Percentiles rank a stretch among this genome's conserved stretches.
Conservation (phyloP, 2,797 vertebrate genomes). For the Moxostoma hubbsi region DNA sequence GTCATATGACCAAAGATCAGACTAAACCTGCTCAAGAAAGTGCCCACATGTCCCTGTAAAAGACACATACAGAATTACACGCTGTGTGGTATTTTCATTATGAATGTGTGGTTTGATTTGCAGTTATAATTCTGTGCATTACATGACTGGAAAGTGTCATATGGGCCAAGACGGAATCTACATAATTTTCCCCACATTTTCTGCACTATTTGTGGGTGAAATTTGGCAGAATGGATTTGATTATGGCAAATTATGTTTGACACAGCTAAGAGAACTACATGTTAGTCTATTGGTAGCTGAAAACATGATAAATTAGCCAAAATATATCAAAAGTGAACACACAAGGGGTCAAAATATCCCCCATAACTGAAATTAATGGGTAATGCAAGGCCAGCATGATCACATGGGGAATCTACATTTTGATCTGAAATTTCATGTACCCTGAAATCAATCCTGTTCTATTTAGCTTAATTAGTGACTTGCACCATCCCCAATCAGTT, state of each 20-base stretch:
- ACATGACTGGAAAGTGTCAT: conserved; percentile 56
- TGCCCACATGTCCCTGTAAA: conserved; percentile 24
- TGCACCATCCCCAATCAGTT: no score
- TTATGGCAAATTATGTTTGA: not conserved
- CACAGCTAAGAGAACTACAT: not conserved
- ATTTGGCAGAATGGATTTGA: not conserved
- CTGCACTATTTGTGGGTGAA: not conserved
- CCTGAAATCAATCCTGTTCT: no score
- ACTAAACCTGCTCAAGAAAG: conserved; percentile 50
- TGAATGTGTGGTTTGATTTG: conserved; percentile 68
- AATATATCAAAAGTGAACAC: no score
- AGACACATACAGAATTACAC: conserved; percentile 1
- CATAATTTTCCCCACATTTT: not conserved
- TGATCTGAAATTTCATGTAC: no score
- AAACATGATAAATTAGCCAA: not conserved
- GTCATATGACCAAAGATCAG: conserved; percentile 59
- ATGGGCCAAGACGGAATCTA: not conserved
- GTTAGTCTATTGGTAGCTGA: not conserved
- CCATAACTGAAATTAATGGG: no score
- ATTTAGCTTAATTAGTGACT: no score
- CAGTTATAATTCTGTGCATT: conserved; percentile 34
- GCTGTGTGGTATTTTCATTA: conserved; percentile 70
- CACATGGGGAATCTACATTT: no score
- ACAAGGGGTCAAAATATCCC: no score
- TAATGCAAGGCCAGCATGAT: no score